Conservation (phyloP, 2,113 vertebrate species). For the Alosa alosa region DNA sequence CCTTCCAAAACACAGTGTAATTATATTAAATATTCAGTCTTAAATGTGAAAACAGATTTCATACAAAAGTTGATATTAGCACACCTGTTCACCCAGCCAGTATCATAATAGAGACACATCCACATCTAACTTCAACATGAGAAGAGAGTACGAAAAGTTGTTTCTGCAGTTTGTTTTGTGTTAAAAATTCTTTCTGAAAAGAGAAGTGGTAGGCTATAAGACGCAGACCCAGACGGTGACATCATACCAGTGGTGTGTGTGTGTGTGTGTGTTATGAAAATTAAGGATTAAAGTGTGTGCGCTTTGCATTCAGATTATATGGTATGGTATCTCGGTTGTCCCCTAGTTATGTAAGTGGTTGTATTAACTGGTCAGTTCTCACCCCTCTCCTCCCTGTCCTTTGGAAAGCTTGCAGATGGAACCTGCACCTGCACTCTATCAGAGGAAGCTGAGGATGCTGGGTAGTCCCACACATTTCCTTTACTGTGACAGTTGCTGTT, state of each 20-base stretch:
- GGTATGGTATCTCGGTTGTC: background rate
- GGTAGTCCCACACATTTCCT: slow-evolving; percentile 45
- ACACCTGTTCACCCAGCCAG: no score
- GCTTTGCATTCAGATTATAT: background rate
- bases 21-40: background rate
- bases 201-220: background rate
- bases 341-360: background rate
- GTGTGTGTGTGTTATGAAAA: background rate
- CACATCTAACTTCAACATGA: no score
- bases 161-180: background rate
- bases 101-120: no score
- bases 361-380: background rate
- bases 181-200: background rate
- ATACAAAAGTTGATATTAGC: no score
- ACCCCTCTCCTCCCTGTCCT: background rate
- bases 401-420: slow-evolving; percentile 35
- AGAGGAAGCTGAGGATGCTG: slow-evolving; percentile 44
- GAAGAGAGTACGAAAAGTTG: background rate
- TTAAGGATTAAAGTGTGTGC: background rate
- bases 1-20: no score
- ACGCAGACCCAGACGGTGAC: background rate
- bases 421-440: slow-evolving; percentile 42
- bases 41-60: no score
- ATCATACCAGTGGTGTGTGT: background rate
- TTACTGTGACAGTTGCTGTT: slow-evolving; percentile 33